phyloP scores from a whole-genome alignment of 2,888 invertebrate genomes.

The Mamestra brassicae region DNA sequence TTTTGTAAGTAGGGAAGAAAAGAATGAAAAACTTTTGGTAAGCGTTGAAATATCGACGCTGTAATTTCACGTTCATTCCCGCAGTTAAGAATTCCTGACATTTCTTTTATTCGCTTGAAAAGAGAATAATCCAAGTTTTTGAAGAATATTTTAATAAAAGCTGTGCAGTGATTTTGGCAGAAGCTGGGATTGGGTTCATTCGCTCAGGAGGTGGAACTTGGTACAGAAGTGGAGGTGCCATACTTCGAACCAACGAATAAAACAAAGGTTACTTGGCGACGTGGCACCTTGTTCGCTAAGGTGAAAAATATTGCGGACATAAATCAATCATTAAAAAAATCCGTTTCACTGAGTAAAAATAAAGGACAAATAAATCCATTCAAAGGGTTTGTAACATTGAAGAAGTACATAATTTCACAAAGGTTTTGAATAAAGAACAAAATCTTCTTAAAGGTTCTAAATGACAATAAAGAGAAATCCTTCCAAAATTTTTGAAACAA shows the following conservation, averaged over 20 bases:
- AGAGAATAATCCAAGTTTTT: slow-evolving; percentile 37
- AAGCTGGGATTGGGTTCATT: slow-evolving; percentile 17
- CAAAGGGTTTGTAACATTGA: not conserved
- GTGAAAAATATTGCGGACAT: slow-evolving; percentile 3
- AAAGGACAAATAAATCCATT: not conserved
- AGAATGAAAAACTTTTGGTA: slow-evolving; percentile 33
- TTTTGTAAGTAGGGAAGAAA: slow-evolving; percentile 31
- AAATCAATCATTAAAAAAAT: not conserved
- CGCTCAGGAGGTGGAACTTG: not conserved
- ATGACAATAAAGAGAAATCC: not conserved
- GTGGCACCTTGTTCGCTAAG: slow-evolving; percentile 1
- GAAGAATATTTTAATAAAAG: slow-evolving; percentile 32
- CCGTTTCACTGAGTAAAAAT: not conserved
- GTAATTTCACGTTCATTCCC: slow-evolving; percentile 52
- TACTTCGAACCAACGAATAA: not conserved
- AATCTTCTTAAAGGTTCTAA: not conserved
- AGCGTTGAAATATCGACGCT: slow-evolving; percentile 52
- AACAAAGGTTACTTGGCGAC: slow-evolving; percentile 11
- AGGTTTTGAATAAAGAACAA: not conserved
- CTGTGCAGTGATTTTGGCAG: slow-evolving; percentile 7
- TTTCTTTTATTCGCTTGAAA: slow-evolving; percentile 46
- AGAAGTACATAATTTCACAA: not conserved
- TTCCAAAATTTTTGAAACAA: not conserved
- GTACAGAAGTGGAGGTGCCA: slow-evolving; percentile 2
- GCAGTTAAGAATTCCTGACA: slow-evolving; percentile 45